Conservation (phyloP, 2,888 invertebrate species). For the Herminia tarsipennalis region DNA sequence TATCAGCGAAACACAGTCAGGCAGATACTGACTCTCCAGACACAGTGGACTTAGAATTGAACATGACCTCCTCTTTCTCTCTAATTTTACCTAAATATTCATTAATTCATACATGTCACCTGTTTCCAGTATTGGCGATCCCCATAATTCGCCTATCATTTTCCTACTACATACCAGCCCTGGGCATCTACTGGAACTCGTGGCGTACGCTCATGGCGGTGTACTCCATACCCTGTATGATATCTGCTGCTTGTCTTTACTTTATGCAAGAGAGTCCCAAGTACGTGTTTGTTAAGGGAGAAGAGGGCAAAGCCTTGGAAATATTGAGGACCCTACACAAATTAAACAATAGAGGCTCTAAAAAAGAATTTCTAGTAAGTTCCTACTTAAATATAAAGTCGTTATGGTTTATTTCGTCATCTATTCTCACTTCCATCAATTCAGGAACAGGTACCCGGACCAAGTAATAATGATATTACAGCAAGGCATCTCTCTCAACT, state of each 20-base stretch:
- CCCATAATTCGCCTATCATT: constrained; percentile 85
- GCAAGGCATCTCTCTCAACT: too few relatives aligned
- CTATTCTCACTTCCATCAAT: background rate
- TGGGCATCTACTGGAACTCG: constrained; percentile 87
- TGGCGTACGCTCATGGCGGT: constrained; percentile 91
- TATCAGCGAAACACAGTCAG: too few relatives aligned
- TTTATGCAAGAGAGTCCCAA: constrained; percentile 92
- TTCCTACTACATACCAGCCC: constrained; percentile 60
- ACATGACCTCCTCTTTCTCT: background rate
- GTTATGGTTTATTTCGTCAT: background rate
- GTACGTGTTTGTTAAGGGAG: constrained; percentile 87
- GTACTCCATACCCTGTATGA: constrained; percentile 87
- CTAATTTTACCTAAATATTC: too few relatives aligned
- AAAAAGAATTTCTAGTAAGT: constrained; percentile 54
- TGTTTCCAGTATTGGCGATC: constrained; percentile 85
- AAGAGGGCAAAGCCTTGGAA: constrained; percentile 81
- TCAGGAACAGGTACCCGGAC: too few relatives aligned
- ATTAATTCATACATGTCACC: background rate
- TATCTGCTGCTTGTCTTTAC: constrained; percentile 83
- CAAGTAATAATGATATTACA: too few relatives aligned
- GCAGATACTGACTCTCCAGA: too few relatives aligned
- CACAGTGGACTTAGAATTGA: background rate
- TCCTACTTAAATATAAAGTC: background rate
- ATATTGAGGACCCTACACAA: constrained; percentile 62
- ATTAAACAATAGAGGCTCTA: constrained; percentile 53